Base-by-base conservation (phyloP, 2,113 vertebrate species). In the Odontesthes bonariensis region DNA sequence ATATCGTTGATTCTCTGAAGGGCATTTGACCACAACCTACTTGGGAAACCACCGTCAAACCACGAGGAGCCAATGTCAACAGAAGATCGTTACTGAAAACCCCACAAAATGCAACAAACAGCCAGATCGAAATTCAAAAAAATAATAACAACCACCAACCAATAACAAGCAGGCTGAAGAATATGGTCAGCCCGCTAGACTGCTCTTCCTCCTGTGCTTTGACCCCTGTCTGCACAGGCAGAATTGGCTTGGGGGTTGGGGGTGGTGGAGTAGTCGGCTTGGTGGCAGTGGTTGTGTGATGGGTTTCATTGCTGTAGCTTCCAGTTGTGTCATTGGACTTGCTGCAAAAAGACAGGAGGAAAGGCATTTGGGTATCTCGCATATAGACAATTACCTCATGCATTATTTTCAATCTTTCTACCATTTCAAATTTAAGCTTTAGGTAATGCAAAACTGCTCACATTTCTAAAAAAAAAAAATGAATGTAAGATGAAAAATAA, bases 161-260 rank as follows among this genome's bases (percentile, higher is more conserved):
- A 88, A 99, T 92, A 58, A 99, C 97, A 3, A 99, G 95, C 65
- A 99, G 96, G 73, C 95, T 99, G 92, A 99, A 99, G 92, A 99
- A 99, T 59, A 99, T 99, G 0, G 96, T 98, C 97, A 99, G 95
- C 81, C 98, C 98, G 1, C 95, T 99, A 0, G 98, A 99, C 87
- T 99, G 98, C 42, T 99, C 98, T 90, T 99, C 98, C 71, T 99
- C 97, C 89, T 99, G 98, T 1, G 98, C 98, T 77, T 98, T 95
- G 69, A 97, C 97, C 23, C 98, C 98, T 0, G 97, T 99, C 90
- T 99, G 97, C 27, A 96, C 96, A 0, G 97, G 97, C 5, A 99
- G 94, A 81, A 99, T 98, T 44, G 97, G 97, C 59, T 96, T 97
- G 22, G 93, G 93, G 0, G 95, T 97, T 0, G 96, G 96, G 3